These are phyloP conservation scores for Platycheirus albimanus DNA, from an alignment of 2,888 invertebrate species.

Conservation along the genomic window DNA sequence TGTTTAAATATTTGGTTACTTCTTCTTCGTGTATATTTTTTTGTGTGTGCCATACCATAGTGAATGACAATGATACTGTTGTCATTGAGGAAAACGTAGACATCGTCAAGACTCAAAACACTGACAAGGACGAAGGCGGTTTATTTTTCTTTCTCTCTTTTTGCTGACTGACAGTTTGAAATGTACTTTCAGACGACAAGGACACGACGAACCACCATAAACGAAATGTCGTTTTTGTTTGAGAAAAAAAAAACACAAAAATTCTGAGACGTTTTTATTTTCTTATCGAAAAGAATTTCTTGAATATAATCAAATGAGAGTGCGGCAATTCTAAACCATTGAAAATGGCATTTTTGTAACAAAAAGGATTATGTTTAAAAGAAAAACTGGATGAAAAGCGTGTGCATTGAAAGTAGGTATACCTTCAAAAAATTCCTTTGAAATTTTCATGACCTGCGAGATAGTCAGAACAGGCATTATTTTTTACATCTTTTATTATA, in stretches of 20 bases:
- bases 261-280: neutral
- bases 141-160: no score
- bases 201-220: constrained; percentile 18
- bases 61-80: constrained; percentile 44
- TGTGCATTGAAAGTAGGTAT: no score
- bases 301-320: neutral
- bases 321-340: no score
- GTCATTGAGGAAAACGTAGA: constrained; percentile 5
- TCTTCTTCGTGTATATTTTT: constrained; percentile 1
- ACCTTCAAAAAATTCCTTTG: no score
- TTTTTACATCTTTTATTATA: no score
- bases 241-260: neutral
- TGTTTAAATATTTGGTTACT: constrained; percentile 48
- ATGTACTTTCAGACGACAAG: constrained; percentile 45
- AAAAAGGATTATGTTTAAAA: no score
- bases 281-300: constrained; percentile 1
- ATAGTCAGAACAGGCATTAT: no score
- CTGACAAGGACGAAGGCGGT: constrained; percentile 26
- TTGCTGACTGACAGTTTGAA: constrained; percentile 21
- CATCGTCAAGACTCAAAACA: constrained; percentile 31
- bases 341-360: no score
- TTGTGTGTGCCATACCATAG: neutral
- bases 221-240: constrained; percentile 13
- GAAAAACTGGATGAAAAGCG: no score
- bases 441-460: no score